Evolutionary conservation across 2,888 invertebrate species (phyloP).

Genomic region (Ophion ventricosus): DNA sequence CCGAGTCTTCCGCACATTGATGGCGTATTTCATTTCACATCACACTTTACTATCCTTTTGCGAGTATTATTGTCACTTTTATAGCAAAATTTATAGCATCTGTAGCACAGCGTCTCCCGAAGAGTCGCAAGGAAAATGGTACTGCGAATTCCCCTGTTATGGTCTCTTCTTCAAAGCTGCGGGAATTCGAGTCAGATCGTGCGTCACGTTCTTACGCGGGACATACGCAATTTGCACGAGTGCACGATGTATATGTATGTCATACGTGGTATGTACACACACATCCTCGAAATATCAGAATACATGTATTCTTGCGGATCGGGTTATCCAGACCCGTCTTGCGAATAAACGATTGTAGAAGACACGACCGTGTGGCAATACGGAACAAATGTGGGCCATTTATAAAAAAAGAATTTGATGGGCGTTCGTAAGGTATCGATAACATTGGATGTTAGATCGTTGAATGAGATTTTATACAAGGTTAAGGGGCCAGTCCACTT

Average conservation of each 20-base stretch:
- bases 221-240: slow-evolving; percentile 30
- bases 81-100: slow-evolving; percentile 9
- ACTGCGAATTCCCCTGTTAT: slow-evolving; percentile 15
- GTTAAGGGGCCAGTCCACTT: too few relatives aligned
- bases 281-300: background rate
- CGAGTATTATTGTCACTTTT: slow-evolving; percentile 33
- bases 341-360: background rate
- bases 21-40: slow-evolving; percentile 45
- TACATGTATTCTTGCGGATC: background rate
- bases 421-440: background rate
- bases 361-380: background rate
- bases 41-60: slow-evolving; percentile 45
- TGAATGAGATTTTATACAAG: background rate
- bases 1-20: slow-evolving; percentile 48
- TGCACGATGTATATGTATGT: background rate
- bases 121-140: slow-evolving; percentile 49
- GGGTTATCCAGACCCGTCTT: background rate
- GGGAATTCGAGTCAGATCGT: slow-evolving; percentile 52
- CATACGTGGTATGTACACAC: background rate
- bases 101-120: background rate
- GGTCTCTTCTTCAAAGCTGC: slow-evolving; percentile 37
- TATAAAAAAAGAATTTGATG: background rate
- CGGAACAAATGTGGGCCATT: background rate
- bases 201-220: slow-evolving; percentile 55
- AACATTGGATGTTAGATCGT: background rate